A percentile compares a stretch with the other conserved stretches of the same genome.
These are phyloP conservation scores for Notarius quadriscutis DNA, from an alignment of 2,113 vertebrate genomes.

Conservation along the genomic window DNA sequence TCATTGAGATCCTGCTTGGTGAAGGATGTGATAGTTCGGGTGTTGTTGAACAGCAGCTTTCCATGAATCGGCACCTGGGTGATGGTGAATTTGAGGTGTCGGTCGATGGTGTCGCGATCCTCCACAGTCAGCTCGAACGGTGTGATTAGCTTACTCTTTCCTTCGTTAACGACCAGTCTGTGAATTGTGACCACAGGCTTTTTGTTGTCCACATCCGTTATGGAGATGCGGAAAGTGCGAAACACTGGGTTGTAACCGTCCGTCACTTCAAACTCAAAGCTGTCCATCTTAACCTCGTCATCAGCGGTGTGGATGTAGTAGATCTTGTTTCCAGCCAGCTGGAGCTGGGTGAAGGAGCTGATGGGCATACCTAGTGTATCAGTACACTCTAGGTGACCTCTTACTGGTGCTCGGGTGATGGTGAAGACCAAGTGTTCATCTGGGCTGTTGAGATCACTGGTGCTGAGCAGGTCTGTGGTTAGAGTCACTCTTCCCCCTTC, in stretches of 20 bases:
- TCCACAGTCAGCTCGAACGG: slow-evolving; percentile 92
- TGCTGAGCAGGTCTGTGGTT: slow-evolving; percentile 94
- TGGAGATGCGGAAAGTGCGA: slow-evolving; percentile 92
- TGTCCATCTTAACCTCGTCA: slow-evolving; percentile 94
- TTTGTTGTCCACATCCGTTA: slow-evolving; percentile 93
- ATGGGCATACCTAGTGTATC: slow-evolving; percentile 83
- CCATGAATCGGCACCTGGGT: slow-evolving; percentile 88
- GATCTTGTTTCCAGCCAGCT: slow-evolving; percentile 92
- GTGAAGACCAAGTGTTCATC: slow-evolving; percentile 93
- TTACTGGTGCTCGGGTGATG: slow-evolving; percentile 85
- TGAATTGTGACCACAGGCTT: slow-evolving; percentile 89
- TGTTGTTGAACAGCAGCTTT: slow-evolving; percentile 84
- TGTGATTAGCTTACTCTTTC: slow-evolving; percentile 88
- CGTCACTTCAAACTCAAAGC: slow-evolving; percentile 95
- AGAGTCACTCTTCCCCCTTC: slow-evolving; percentile 90
- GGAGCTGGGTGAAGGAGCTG: slow-evolving; percentile 89
- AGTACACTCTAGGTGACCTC: slow-evolving; percentile 91
- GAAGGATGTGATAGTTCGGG: slow-evolving; percentile 76
- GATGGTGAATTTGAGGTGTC: slow-evolving; percentile 80
- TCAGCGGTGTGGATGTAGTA: slow-evolving; percentile 93
- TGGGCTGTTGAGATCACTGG: slow-evolving; percentile 92
- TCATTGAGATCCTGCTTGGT: slow-evolving; percentile 94
- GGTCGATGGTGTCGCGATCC: slow-evolving; percentile 87
- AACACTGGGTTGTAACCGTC: slow-evolving; percentile 94
- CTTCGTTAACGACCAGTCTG: slow-evolving; percentile 80